Base-by-base conservation (phyloP, 2,113 vertebrate species). In the Oxygymnocypris stewartii region DNA sequence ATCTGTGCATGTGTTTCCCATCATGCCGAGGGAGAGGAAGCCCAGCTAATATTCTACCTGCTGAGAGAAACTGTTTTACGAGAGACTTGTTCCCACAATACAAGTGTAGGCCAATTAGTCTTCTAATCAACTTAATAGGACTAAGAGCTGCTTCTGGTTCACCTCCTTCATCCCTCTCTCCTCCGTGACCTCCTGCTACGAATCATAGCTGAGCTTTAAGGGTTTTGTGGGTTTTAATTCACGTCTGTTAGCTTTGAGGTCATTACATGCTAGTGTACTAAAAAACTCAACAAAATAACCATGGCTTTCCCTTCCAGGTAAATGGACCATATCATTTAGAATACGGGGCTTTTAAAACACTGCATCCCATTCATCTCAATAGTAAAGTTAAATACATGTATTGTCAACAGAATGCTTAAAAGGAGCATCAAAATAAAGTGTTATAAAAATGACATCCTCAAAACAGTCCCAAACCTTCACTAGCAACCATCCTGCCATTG, bases 61-160 rank as follows among this genome's bases (percentile, higher is more conserved):
- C 93, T 91, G 90, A 42, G 90, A 92, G 86, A 82, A 4, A n/a
- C 79, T 88, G 91, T 87, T 92, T 93, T 92, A 94, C 93, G 89
- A 67, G 77, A 77, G 59, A 51, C 86, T 86, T 86, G 57, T 90
- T 73, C 85, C 90, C 90, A 91, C 91, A 92, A 90, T 79, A 90
- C 90, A 90, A 79, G 88, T 71, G 85, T 84, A 85, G 25, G 81
- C 76, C 86, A 91, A 91, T 92, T 94, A 93, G 82, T 88, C 86
- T 85, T 85, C 87, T 90, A 92, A 93, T 92, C 90, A 91, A 35
- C 84, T 85, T 67, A 59, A 47, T 63, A 73, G 44, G 79, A 83
- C 77, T 51, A 31, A 23, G 31, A 54, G 23, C 74, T 61, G 85
- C 79, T 84, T 63, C 51, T 14, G 35, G 37, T 82, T 35, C 63